These are phyloP conservation scores for Apis cerana DNA, from an alignment of 1,140 invertebrate genomes.

Conservation along the genomic window DNA sequence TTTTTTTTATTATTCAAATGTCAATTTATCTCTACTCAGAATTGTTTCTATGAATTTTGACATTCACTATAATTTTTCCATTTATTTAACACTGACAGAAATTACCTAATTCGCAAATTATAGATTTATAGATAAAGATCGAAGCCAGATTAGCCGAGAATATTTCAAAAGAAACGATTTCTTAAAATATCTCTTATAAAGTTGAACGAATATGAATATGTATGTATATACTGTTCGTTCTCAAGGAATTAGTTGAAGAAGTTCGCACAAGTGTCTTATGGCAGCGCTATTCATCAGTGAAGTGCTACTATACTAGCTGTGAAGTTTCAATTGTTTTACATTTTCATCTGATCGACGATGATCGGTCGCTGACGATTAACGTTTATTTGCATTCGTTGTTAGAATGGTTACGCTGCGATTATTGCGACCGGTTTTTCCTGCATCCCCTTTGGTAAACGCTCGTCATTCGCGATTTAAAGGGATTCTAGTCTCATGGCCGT, in stretches of 20 bases:
- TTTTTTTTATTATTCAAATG: background rate
- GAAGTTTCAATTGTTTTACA: slow-evolving; percentile 24
- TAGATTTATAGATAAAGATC: background rate
- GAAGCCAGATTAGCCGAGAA: background rate
- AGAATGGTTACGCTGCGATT: slow-evolving; percentile 26
- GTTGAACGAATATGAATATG: background rate
- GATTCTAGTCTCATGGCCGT: slow-evolving; percentile 23
- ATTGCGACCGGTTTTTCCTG: slow-evolving; percentile 35
- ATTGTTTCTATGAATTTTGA: background rate
- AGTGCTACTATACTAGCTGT: slow-evolving; percentile 9
- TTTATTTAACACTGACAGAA: background rate
- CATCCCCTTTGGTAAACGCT: background rate
- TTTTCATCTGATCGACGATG: background rate
- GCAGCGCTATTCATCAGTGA: slow-evolving; percentile 14
- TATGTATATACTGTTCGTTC: background rate
- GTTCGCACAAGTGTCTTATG: slow-evolving; percentile 28
- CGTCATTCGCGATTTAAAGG: slow-evolving; percentile 27
- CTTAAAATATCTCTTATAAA: slow-evolving; percentile 35
- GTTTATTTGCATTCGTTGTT: slow-evolving; percentile 54
- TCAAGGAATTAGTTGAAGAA: background rate
- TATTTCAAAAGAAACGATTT: slow-evolving; percentile 19
- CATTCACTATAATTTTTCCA: background rate
- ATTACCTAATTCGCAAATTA: too few species aligned
- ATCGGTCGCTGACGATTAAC: background rate
- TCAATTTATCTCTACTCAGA: too few species aligned